Conservation (phyloP, 1,140 invertebrate genomes). For the Rhynchophorus ferrugineus region DNA sequence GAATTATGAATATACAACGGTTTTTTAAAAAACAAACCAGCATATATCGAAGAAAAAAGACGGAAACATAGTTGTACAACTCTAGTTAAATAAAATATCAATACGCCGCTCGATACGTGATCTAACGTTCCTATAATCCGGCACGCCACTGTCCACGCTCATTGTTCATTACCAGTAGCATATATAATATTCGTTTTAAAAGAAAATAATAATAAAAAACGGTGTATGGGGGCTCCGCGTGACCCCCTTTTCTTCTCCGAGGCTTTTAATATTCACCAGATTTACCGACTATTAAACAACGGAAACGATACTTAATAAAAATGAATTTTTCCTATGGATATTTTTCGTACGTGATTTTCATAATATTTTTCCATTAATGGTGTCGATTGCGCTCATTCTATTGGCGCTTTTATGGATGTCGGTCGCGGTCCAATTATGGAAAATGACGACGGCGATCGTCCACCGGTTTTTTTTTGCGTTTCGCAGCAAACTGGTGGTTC, state of each 20-base stretch:
- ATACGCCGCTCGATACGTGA: too few relatives aligned
- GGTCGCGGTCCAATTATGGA: too few relatives aligned
- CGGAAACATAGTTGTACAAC: too few relatives aligned
- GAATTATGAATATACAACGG: too few relatives aligned
- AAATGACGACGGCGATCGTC: too few relatives aligned
- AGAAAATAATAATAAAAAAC: slow-evolving; percentile 1
- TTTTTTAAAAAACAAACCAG: too few relatives aligned
- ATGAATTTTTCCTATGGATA: slow-evolving; percentile 17
- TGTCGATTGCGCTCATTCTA: slow-evolving; percentile 9
- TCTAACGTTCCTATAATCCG: too few relatives aligned
- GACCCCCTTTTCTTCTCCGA: slow-evolving; percentile 14
- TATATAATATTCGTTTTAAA: slow-evolving; percentile 6
- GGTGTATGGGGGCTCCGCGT: not conserved
- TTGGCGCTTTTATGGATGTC: slow-evolving; percentile 12
- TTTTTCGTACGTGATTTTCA: slow-evolving; percentile 19
- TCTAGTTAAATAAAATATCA: too few relatives aligned
- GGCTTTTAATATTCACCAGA: slow-evolving; percentile 18
- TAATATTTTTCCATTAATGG: slow-evolving; percentile 14
- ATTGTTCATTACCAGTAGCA: not conserved
- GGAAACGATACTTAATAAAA: slow-evolving; percentile 20
- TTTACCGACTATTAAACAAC: slow-evolving; percentile 18
- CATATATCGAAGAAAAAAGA: too few relatives aligned
- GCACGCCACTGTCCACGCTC: not conserved
- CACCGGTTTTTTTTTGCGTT: too few relatives aligned
- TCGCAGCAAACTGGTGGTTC: too few relatives aligned